phyloP scores from a whole-genome alignment of 2,113 vertebrate genomes.

The Hyaena hyaena region DNA sequence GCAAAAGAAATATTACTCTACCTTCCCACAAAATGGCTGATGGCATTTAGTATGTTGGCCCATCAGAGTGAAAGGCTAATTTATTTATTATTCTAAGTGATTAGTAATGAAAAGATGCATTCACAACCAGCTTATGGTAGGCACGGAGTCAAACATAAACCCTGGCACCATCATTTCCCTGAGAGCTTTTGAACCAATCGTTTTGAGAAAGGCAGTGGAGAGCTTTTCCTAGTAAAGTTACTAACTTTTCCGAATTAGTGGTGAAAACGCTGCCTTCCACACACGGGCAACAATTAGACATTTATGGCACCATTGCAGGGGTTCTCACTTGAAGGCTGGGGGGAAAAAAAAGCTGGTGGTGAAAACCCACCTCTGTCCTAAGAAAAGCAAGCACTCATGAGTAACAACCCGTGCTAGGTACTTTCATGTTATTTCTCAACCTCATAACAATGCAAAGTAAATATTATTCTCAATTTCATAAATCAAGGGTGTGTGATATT shows the following conservation, averaged over 20 bases:
- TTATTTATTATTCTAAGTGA: slow-evolving; percentile 37
- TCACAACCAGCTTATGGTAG: not conserved
- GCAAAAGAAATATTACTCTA: not conserved
- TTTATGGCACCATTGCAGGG: not conserved
- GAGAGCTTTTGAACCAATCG: not conserved
- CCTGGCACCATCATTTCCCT: not conserved
- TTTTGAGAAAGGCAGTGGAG: slow-evolving; percentile 27
- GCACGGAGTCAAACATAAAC: not conserved
- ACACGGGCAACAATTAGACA: not conserved
- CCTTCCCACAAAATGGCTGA: slow-evolving; percentile 38
- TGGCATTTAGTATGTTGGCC: not conserved
- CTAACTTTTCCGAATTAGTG: not conserved
- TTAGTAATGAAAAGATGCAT: not conserved
- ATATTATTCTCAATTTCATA: not conserved
- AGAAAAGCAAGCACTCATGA: not conserved
- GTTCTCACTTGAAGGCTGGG: not conserved
- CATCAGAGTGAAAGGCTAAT: not conserved
- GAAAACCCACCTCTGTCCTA: not conserved
- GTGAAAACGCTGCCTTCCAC: not conserved
- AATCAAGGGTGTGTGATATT: not conserved
- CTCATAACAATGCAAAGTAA: not conserved
- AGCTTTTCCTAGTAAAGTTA: not conserved
- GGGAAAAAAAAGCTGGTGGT: not conserved
- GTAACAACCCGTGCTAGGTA: not conserved
- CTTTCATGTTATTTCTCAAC: not conserved